Conservation (phyloP, 2,888 invertebrate species). For the Sesamia inferens region DNA sequence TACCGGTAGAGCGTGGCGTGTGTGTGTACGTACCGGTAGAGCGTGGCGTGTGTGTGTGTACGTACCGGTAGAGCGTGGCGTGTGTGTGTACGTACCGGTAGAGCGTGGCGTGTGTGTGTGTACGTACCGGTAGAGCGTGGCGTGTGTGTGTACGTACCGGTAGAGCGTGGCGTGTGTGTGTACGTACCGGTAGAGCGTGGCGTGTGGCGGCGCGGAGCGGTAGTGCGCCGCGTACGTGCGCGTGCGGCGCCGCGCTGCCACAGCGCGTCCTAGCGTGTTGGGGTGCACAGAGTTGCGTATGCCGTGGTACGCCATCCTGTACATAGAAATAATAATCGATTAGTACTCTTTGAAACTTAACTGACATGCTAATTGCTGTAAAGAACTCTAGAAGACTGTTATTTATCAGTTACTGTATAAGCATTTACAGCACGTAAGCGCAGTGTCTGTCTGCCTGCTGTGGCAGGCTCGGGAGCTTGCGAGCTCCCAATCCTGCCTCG, state of each 20-base stretch:
- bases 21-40: conserved; percentile 76
- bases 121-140: conserved; percentile 75
- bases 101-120: conserved; percentile 69
- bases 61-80: no score
- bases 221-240: conserved; percentile 82
- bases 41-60: conserved; percentile 83
- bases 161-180: conserved; percentile 67
- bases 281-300: conserved; percentile 93
- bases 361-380: not conserved
- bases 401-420: not conserved
- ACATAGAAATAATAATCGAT: not conserved
- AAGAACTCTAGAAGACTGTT: not conserved
- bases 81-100: conserved; percentile 66
- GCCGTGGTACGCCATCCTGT: conserved; percentile 88
- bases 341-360: not conserved
- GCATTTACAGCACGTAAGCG: not conserved
- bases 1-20: conserved; percentile 76
- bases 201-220: conserved; percentile 74
- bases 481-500: no score
- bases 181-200: conserved; percentile 75
- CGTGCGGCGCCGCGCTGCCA: conserved; percentile 90
- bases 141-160: conserved; percentile 70
- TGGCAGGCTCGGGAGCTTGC: no score
- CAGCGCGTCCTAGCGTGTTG: conserved; percentile 93
- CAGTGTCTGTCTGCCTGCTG: no score